phyloP scores from a whole-genome alignment of 2,113 vertebrate species.

The Erpornis zantholeuca region DNA sequence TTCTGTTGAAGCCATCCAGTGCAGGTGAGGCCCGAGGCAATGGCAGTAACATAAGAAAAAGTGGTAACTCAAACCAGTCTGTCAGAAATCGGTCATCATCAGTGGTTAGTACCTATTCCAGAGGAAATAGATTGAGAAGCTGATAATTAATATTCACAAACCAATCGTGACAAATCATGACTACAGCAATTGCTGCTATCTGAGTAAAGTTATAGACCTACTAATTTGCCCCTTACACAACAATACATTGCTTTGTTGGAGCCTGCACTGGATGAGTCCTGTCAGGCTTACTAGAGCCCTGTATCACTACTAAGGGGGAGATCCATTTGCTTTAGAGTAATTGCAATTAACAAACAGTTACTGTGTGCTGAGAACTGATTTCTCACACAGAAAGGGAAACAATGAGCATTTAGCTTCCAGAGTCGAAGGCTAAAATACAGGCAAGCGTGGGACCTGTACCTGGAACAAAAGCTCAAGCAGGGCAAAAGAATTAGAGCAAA shows the following conservation, averaged over 20 bases:
- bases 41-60: not conserved
- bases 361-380: not conserved
- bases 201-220: constrained; percentile 5
- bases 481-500: not conserved
- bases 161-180: constrained; percentile 42
- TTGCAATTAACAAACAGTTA: not conserved
- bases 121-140: constrained; percentile 37
- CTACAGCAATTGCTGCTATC: not conserved
- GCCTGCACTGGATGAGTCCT: not conserved
- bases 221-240: constrained; percentile 1
- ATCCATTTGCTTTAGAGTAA: not conserved
- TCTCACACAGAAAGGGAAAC: not conserved
- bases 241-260: not conserved
- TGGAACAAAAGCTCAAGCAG: not conserved
- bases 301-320: not conserved
- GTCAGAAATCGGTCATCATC: not conserved
- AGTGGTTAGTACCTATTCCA: not conserved
- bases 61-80: constrained; percentile 5
- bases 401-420: not conserved
- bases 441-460: not conserved
- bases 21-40: not conserved
- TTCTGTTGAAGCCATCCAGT: not conserved
- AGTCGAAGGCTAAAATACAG: not conserved
- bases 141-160: constrained; percentile 47
- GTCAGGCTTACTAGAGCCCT: not conserved